phyloP scores from a whole-genome alignment of 2,113 vertebrate species.

The Ornithorhynchus anatinus region DNA sequence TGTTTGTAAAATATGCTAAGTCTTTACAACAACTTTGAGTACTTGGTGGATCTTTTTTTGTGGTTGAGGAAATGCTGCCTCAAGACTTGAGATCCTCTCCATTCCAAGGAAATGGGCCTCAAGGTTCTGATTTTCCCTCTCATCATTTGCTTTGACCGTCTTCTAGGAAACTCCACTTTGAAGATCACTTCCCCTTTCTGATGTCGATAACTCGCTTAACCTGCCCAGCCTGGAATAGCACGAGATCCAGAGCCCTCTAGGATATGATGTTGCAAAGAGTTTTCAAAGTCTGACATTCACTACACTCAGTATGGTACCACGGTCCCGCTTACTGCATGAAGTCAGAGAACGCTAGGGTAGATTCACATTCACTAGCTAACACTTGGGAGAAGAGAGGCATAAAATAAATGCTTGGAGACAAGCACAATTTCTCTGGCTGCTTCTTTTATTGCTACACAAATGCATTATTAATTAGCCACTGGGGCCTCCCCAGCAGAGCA shows the following conservation, averaged over 20 bases:
- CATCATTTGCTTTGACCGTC: not conserved
- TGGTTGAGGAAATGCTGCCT: no score
- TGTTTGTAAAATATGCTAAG: no score
- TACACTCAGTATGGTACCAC: not conserved
- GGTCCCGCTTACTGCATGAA: not conserved
- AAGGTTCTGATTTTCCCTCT: not conserved
- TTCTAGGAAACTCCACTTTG: not conserved
- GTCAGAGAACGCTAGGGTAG: not conserved
- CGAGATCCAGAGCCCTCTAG: not conserved
- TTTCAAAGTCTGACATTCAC: not conserved
- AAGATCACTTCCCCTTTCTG: not conserved
- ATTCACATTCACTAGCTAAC: fast-evolving
- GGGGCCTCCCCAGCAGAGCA: conserved; percentile 50
- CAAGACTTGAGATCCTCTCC: not conserved
- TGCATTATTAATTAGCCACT: conserved; percentile 68
- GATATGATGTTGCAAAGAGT: not conserved
- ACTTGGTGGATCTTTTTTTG: no score
- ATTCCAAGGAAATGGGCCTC: not conserved
- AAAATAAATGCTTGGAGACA: conserved; percentile 37
- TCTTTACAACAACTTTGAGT: no score
- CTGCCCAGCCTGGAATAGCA: not conserved
- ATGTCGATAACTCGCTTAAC: not conserved
- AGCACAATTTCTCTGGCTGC: conserved; percentile 38
- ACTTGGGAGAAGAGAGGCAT: not conserved
- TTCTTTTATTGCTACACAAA: conserved; percentile 49